Base-by-base conservation (phyloP, 92 coral and sea anemone genomes). In the Zoanthus gigantus region DNA sequence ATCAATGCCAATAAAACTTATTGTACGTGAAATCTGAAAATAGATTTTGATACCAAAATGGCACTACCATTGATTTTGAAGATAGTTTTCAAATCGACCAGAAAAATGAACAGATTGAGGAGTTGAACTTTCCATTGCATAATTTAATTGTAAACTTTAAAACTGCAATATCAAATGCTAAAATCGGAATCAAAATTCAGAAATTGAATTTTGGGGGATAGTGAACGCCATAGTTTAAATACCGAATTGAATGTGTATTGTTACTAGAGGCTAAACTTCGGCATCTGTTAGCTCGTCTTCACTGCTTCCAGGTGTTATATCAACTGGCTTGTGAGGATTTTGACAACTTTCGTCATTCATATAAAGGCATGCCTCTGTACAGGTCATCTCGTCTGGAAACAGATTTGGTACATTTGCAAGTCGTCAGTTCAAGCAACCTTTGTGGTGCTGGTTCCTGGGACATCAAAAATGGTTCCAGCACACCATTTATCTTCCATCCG, bases 361-460 rank as follows among this genome's bases (percentile, higher is more conserved):
- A n/a, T n/a, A 60, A 60, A 60, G 28, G 68, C 68, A 60, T 60
- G 68, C 68, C 68, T 60, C 68, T 60, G 68, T 13, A 60, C 68
- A 60, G 17, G 68, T 3, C 28, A 60, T 60, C 28, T n/a, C 68
- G 28, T 63, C 71, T 63, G 71, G 28, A 63, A 1, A 16, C 16
- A 63, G 30, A 1, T 23, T 63, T 79, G 61, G 56, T 50, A 50
- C 92, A 91, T 30, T 67, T 77, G 50, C 94, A 91, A 13, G 76
- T 78, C 46, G 92, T 91, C 48, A 88, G 83, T 66, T 91, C 94
- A 6, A 91, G 54, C 79, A 91, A 83, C 31, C 89, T 50, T 75
- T 76, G 9, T 47, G 94, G 94, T 34, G 92, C 92, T 29, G 92
- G 90, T 54, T 92, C 90, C 58, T 89, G 85, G 15, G 90, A 7